Percentiles rank a stretch among this genome's conserved stretches.
These are phyloP conservation scores for Pegea sp. DNA, from an alignment of 23 tunicate genomes.

Conservation along the genomic window DNA sequence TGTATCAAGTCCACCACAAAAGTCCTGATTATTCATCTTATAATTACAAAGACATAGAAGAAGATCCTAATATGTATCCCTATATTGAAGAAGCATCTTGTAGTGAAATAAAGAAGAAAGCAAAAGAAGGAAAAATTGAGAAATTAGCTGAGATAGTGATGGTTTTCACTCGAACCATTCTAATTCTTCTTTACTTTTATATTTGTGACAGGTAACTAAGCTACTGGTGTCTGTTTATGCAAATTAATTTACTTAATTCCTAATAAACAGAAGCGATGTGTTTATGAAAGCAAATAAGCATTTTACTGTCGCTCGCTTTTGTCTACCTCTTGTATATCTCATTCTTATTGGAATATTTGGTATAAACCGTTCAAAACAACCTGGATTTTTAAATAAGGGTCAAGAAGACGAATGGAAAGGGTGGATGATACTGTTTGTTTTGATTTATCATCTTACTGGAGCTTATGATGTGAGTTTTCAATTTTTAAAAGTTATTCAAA, in stretches of 20 bases:
- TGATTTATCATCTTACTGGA: conserved; percentile 70
- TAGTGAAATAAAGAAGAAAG: too few relatives aligned
- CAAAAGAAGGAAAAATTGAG: too few relatives aligned
- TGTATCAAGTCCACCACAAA: too few relatives aligned
- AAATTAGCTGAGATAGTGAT: neutral
- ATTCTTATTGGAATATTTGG: conserved; percentile 48
- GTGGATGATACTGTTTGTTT: conserved; percentile 72
- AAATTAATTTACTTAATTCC: neutral
- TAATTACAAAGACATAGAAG: too few relatives aligned
- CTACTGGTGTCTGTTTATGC: neutral
- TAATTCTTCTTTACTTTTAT: conserved; percentile 60
- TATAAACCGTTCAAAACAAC: conserved; percentile 21
- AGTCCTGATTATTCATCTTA: too few relatives aligned
- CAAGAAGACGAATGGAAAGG: conserved; percentile 93
- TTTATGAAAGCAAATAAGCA: conserved; percentile 83
- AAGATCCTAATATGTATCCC: too few relatives aligned
- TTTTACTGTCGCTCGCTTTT: conserved; percentile 42
- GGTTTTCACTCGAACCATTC: conserved; percentile 15
- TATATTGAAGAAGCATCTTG: too few relatives aligned
- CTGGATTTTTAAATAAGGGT: conserved; percentile 29
- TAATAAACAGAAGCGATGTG: conserved; percentile 28
- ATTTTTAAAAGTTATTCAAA: too few relatives aligned
- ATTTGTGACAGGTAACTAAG: conserved; percentile 49
- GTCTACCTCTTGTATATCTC: conserved; percentile 55
- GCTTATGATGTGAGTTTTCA: conserved; percentile 37